A percentile compares a stretch with the other conserved stretches of the same genome.
These are phyloP conservation scores for Pongo pygmaeus DNA, from an alignment of 2,113 vertebrate genomes.

Conservation along the genomic window DNA sequence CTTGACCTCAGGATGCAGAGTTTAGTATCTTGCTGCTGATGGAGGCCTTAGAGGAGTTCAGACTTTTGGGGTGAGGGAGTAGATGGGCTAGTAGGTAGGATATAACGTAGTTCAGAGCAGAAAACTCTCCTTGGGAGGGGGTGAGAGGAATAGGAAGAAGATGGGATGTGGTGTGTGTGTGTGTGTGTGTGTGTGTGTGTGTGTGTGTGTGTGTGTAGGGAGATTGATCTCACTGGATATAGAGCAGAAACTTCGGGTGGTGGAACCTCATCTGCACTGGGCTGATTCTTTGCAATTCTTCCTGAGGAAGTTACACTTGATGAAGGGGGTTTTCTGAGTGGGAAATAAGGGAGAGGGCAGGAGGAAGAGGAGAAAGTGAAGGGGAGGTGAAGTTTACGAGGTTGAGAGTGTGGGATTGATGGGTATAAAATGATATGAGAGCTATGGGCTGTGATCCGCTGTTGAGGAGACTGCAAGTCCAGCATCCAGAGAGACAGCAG, in stretches of 20 bases:
- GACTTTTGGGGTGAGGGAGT: not conserved
- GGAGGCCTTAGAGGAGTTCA: not conserved
- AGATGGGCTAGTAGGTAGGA: not conserved
- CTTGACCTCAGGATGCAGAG: not conserved
- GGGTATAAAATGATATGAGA: not conserved
- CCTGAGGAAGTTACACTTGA: not conserved
- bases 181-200: not conserved
- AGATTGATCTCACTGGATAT: not conserved
- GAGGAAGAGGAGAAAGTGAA: not conserved
- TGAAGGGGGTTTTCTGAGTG: not conserved
- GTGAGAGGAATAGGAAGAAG: not conserved
- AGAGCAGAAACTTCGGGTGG: not conserved
- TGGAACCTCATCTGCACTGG: not conserved
- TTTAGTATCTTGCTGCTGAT: not conserved
- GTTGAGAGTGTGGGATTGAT: not conserved
- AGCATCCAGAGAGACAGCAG: not conserved
- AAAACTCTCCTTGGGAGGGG: not conserved
- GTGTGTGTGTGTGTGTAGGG: accelerated
- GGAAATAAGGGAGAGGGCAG: not conserved
- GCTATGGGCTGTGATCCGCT: not conserved
- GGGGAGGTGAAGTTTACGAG: not conserved
- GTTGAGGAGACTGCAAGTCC: not conserved
- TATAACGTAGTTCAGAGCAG: not conserved
- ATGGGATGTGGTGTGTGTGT: not conserved
- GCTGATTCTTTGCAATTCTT: not conserved